phyloP scores from a whole-genome alignment of 2,113 vertebrate genomes.

The Dromaius novaehollandiae region DNA sequence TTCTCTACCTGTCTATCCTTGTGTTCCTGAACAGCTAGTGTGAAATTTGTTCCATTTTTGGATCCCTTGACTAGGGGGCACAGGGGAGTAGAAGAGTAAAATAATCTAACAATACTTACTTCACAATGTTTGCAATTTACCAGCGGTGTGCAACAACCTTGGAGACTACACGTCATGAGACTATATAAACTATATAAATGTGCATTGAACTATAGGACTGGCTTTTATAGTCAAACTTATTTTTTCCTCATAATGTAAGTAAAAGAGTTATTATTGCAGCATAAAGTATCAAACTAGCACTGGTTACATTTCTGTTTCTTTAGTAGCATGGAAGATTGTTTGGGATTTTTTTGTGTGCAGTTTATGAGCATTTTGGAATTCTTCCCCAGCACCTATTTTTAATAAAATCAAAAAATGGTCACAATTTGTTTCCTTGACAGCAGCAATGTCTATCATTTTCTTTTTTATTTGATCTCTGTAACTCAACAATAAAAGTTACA shows the following conservation, averaged over 20 bases:
- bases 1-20: not conserved
- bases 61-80: not conserved
- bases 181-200: not conserved
- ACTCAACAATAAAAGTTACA: not conserved
- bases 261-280: not conserved
- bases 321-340: rapidly evolving
- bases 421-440: not conserved
- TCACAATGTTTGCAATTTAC: not conserved
- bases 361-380: not conserved
- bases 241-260: not conserved
- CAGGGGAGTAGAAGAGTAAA: not conserved
- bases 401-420: not conserved
- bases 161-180: not conserved
- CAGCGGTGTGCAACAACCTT: not conserved
- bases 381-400: not conserved
- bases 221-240: not conserved
- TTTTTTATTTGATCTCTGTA: not conserved
- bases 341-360: not conserved
- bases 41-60: not conserved
- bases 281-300: not conserved
- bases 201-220: not conserved
- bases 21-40: not conserved
- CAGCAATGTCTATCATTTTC: not conserved
- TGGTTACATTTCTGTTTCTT: not conserved
- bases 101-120: not conserved